Evolutionary conservation across 2,113 vertebrate species (phyloP), one percentile per base, ranked within the genome.

Genomic region (Marcusenius ussheri): DNA sequence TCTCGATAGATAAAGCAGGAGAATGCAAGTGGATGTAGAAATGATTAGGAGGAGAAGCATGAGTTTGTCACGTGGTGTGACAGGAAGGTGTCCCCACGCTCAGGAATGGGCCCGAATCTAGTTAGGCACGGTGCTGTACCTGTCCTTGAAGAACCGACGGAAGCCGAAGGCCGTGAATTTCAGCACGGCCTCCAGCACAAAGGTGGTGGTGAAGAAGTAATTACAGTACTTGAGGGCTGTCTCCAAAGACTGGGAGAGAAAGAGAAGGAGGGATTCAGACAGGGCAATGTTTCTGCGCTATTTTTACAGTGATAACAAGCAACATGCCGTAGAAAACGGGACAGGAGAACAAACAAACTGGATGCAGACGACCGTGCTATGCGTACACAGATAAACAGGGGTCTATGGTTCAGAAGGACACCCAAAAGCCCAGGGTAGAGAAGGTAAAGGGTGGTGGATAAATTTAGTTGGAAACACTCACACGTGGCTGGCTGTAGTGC

Each of bases 201-300:
- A 99, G 88, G 97, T 98, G 0, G 98, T 97, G 92, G 98, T 99
- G 95, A 99, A 99, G 95, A 99, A 95, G 93, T 99, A 99, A 96
- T 99, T 99, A 95, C 98, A 99, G 93, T 99, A 99, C 93, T 99
- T 99, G 91, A 99, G 97, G 45, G 97, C 96, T 0, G 97, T 97
- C 95, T 99, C 98, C 94, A 99, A 94, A 77, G 98, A 99, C 98
- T 99, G 91, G 46, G 88, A 58, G 49, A 56, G 35, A 89, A 45
- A 42, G 35, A 89, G 74, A 45, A 6, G 39, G 50, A 39, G 70
- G 39, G 77, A 27, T 5, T 47, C n/a, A 87, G n/a, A 21, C 85
- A 13, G 0, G 17, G 15, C 9, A 3, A 3, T 56, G 49, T 5
- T 19, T 35, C n/a, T 53, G 21, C 19, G 0, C 50, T 39, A 27